Evolutionary conservation across 2,113 vertebrate species (phyloP).

Genomic region (Pyxicephalus adspersus): DNA sequence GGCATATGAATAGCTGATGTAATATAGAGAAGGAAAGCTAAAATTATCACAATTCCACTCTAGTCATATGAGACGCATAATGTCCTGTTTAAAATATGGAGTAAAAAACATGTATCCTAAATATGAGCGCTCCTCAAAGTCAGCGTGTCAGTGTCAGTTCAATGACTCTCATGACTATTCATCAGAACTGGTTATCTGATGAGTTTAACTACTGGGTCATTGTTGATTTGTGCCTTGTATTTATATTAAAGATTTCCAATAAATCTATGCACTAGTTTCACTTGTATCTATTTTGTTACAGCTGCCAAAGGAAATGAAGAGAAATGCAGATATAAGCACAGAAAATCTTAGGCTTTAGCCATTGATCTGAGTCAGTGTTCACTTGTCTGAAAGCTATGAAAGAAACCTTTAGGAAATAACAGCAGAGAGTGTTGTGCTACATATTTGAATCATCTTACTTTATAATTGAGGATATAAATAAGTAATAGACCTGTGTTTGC

Average conservation of each 20-base stretch:
- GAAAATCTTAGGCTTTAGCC: constrained; percentile 50
- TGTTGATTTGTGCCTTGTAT: constrained; percentile 59
- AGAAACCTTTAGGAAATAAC: too few species aligned
- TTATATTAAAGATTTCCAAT: constrained; percentile 65
- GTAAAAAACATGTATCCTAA: too few species aligned
- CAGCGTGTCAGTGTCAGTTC: constrained; percentile 58
- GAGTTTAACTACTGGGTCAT: constrained; percentile 64
- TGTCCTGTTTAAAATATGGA: too few species aligned
- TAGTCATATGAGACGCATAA: too few species aligned
- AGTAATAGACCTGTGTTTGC: too few species aligned
- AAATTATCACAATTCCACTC: too few species aligned
- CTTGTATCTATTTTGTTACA: constrained; percentile 35
- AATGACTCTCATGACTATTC: constrained; percentile 63
- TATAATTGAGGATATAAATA: too few species aligned
- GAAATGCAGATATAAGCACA: constrained; percentile 48
- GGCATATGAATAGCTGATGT: too few species aligned
- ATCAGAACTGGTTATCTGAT: constrained; percentile 59
- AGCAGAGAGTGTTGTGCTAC: too few species aligned
- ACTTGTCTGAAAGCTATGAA: neutral
- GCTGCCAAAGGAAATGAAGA: constrained; percentile 56
- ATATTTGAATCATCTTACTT: too few species aligned
- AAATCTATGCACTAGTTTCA: constrained; percentile 57
- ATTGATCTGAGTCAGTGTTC: constrained; percentile 40
- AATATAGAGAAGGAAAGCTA: too few species aligned
- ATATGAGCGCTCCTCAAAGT: neutral